Base-by-base conservation (phyloP, 2,888 invertebrate genomes). In the Drosophila colorata region DNA sequence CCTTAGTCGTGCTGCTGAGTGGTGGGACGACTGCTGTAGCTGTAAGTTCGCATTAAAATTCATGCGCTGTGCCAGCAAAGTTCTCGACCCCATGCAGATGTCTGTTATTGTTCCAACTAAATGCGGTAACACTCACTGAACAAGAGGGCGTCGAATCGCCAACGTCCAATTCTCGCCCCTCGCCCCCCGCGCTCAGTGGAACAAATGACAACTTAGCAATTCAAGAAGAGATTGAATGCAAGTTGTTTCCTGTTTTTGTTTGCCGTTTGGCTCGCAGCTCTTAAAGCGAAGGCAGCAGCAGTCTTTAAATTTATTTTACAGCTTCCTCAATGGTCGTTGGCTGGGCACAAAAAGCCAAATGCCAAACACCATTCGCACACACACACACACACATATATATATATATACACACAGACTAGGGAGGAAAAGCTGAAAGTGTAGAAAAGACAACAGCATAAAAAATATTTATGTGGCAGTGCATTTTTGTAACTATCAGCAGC, bases 281-380 rank as follows among this genome's bases (percentile, higher is more conserved):
- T 74, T 69, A 51, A 66, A 77, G 72, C 41, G 18, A 7, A 16
- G 13, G 20, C 9, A 61, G 68, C 9, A 61, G 68, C 23, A 67
- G 69, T 69, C 69, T 59, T 74, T 52, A 83, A 83, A 80, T 86
- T 86, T 86, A 86, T 86, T 80, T 86, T 69, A 83, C 79, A 74
- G 76, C 86, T 85, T 82, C 83, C 86, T 72, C 80, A 66, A 69
- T 78, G 72, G 65, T 59, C 61, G 48, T 56, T 55, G 43, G 37
- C 46, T 49, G 58, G 25, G 31, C 46, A 59, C 61, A 66, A 52
- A 67, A 73, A 69, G 58, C 61, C 60, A 77, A 76, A 76, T 63
- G 73, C 47, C 74, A 76, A 76, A 66, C 65, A 60, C 16, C 72
- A 76, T 35, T 58, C 55, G 56, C 38, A 44, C 35, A 52, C 55